These are phyloP conservation scores for Achatina immaculata DNA, from an alignment of 1,140 invertebrate genomes.

Conservation along the genomic window DNA sequence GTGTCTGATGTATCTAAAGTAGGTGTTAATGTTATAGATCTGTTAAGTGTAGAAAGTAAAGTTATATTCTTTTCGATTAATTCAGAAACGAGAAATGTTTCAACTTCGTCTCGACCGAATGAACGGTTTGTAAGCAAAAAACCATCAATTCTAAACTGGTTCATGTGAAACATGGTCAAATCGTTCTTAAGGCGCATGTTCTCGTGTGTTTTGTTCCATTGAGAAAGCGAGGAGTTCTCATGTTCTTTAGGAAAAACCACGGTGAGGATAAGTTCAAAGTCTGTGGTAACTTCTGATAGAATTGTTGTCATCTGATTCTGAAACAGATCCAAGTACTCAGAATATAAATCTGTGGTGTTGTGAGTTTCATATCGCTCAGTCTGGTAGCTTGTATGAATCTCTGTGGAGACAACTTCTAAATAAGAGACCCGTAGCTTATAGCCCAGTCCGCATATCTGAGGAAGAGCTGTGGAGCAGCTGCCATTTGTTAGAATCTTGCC, in stretches of 20 bases:
- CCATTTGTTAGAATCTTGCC: not conserved
- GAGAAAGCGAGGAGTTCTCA: too few species aligned
- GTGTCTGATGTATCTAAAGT: not conserved
- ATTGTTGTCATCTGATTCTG: not conserved
- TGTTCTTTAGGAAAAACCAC: too few species aligned
- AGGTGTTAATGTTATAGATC: not conserved
- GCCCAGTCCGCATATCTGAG: not conserved
- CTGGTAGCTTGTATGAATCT: not conserved
- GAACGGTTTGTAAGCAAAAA: not conserved
- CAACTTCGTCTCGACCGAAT: not conserved
- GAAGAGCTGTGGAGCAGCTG: not conserved
- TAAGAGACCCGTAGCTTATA: not conserved
- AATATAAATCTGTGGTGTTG: not conserved
- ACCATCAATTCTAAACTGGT: not conserved
- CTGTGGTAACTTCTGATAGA: not conserved
- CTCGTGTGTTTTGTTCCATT: too few species aligned
- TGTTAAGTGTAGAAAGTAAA: not conserved
- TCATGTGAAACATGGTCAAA: not conserved
- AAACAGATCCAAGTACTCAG: not conserved
- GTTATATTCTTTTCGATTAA: not conserved
- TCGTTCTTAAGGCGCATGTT: too few species aligned
- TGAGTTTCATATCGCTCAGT: too few species aligned
- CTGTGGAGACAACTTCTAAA: not conserved
- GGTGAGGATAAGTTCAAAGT: not conserved
- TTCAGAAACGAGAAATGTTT: not conserved